Base-by-base conservation (phyloP, 2,113 vertebrate species). In the Crotalus tigris region DNA sequence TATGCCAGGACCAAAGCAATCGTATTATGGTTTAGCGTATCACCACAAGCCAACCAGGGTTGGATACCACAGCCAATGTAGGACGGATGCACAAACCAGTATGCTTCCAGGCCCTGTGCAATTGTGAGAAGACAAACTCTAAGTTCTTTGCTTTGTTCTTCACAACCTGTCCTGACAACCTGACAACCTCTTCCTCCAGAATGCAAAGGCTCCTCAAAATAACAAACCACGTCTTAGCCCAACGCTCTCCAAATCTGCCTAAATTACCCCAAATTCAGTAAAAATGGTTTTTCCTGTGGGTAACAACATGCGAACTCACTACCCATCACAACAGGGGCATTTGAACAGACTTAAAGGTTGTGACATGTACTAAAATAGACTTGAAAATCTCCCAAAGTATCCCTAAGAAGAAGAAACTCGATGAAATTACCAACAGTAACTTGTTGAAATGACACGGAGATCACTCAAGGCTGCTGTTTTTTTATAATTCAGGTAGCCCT, bases 201-300 rank as follows among this genome's bases (percentile, higher is more conserved):
- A 21, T 0, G 0, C 55, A 5, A 13, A 23, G 0, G 3, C 39
- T n/a, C 17, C 26, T 59, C 29, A 85, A 39, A 24, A 1, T 0
- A 46, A 55, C 21, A 58, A 55, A 90, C 10, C 10, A 51, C 0
- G 4, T 11, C 2, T 26, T 2, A 55, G n/a, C 29, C 33, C n/a
- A 19, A 0, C 1, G 4, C 10, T n/a, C 5, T 29, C 44, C 19
- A 4, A 0, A 1, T 59, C 91, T 11, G 3, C 9, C 26, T 3
- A 49, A 33, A n/a, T n/a, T 15, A 69, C 4, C 61, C 29, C 29
- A 15, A 69, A n/a, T 69, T 69, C 61, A 69, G 61, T 69, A n/a
- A 69, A n/a, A 69, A 69, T 5, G 0, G 12, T 13, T 64, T 64
- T 64, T 29, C 29, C 11, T 61, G 9, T 61, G 59, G 8, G 24